Percentiles rank a stretch among this genome's conserved stretches.
phyloP scores from a whole-genome alignment of 2,797 vertebrate genomes.

The Cetoscarus ocellatus region DNA sequence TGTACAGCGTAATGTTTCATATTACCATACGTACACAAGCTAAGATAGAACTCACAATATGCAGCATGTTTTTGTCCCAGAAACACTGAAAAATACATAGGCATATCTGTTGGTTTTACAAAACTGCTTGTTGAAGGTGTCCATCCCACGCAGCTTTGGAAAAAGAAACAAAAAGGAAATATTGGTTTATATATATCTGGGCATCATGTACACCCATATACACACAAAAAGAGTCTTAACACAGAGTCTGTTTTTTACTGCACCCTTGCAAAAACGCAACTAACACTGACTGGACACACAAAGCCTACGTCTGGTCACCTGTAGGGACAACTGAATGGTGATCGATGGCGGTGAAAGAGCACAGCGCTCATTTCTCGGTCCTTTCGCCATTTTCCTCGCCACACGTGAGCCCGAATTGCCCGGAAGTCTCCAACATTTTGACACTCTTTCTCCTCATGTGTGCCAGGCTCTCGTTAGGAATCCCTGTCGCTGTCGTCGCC shows the following conservation, averaged over 20 bases:
- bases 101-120: slow-evolving; percentile 71
- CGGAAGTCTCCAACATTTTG: slow-evolving; percentile 6
- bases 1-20: slow-evolving; percentile 80
- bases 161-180: slow-evolving; percentile 40
- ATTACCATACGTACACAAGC: slow-evolving; percentile 81
- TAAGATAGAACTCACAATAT: slow-evolving; percentile 82
- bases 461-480: slow-evolving; percentile 83
- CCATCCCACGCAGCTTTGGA: slow-evolving; percentile 71
- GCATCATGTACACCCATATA: slow-evolving; percentile 54
- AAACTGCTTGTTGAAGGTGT: slow-evolving; percentile 59
- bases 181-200: slow-evolving; percentile 68
- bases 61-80: slow-evolving; percentile 76
- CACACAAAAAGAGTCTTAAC: slow-evolving; percentile 59
- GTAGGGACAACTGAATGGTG: slow-evolving; percentile 49
- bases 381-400: slow-evolving; percentile 18
- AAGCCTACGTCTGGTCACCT: slow-evolving; percentile 70
- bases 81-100: slow-evolving; percentile 78
- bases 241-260: slow-evolving; percentile 57
- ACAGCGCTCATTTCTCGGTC: slow-evolving; percentile 45
- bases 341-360: slow-evolving; percentile 60
- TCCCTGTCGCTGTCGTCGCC: slow-evolving; percentile 92
- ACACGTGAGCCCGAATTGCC: slow-evolving; percentile 21
- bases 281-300: slow-evolving; percentile 81
- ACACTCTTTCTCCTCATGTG: slow-evolving; percentile 4
- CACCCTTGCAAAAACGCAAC: slow-evolving; percentile 65